Percentiles rank a stretch among this genome's conserved stretches.
These are phyloP conservation scores for Aulostomus chinensis DNA, from an alignment of 2,797 vertebrate genomes.

Conservation along the genomic window DNA sequence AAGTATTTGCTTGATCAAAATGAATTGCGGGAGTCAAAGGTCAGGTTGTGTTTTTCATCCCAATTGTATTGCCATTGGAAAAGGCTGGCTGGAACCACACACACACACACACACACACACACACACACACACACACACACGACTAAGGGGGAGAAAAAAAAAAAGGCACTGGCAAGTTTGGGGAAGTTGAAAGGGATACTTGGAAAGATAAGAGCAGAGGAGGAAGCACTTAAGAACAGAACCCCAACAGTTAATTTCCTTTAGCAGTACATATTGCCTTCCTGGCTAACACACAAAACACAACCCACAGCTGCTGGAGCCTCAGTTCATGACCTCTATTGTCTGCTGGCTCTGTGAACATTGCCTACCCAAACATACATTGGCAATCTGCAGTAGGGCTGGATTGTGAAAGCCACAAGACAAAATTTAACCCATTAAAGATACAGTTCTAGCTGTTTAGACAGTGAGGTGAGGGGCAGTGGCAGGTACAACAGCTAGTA, in stretches of 20 bases:
- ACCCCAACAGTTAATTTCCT: constrained; percentile 54
- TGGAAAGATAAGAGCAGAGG: constrained; percentile 46
- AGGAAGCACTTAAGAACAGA: constrained; percentile 60
- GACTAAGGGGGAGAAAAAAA: too few species aligned
- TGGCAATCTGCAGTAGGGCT: constrained; percentile 9
- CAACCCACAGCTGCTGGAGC: constrained; percentile 29
- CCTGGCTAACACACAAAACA: constrained; percentile 24
- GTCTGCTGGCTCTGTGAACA: constrained; percentile 32
- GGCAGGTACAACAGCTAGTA: background rate
- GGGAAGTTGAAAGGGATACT: constrained; percentile 50
- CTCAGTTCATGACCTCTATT: constrained; percentile 43
- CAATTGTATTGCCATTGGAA: constrained; percentile 13
- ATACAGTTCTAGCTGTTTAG: background rate
- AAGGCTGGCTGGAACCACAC: constrained; percentile 19
- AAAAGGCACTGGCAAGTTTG: constrained; percentile 30
- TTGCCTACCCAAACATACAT: constrained; percentile 23
- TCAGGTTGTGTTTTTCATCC: constrained; percentile 27
- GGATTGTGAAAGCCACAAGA: constrained; percentile 2
- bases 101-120: constrained; percentile 16
- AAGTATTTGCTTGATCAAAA: constrained; percentile 35
- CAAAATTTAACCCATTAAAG: background rate
- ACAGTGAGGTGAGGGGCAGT: too few species aligned
- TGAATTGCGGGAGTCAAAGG: constrained; percentile 40
- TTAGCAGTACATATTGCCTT: constrained; percentile 40
- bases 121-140: constrained; percentile 16